phyloP scores from a whole-genome alignment of 2,888 invertebrate genomes.

The Heliconius sara region DNA sequence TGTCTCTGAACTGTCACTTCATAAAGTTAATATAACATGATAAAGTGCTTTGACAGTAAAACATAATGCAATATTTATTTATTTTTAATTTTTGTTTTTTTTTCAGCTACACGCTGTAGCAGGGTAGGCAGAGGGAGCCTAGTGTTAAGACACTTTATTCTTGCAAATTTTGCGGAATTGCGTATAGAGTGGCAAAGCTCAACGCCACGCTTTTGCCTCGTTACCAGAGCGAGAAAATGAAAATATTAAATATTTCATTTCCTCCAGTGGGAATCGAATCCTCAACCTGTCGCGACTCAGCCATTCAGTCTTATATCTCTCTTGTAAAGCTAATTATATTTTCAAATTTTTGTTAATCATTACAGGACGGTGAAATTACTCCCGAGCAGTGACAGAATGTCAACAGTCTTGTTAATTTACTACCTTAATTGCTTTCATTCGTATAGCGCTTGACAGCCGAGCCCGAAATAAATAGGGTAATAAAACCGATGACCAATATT shows the following conservation, averaged over 20 bases:
- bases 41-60: neutral
- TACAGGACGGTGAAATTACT: neutral
- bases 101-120: too few species aligned
- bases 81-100: too few species aligned
- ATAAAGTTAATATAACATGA: conserved; percentile 13
- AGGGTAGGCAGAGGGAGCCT: too few species aligned
- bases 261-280: neutral
- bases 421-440: conserved; percentile 40
- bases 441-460: conserved; percentile 34
- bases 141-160: too few species aligned
- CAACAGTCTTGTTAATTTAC: conserved; percentile 41
- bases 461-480: conserved; percentile 40
- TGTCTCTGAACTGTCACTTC: conserved; percentile 10
- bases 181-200: too few species aligned
- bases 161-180: neutral
- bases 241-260: neutral
- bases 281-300: neutral
- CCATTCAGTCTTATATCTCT: neutral
- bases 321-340: neutral
- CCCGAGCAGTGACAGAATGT: conserved; percentile 27
- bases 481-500: conserved; percentile 42
- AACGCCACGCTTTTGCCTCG: neutral
- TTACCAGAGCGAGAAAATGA: neutral
- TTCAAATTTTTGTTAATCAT: neutral
- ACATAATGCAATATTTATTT: too few species aligned